These are phyloP conservation scores for Megaceryle maxima DNA, from an alignment of 2,113 vertebrate species.

Conservation along the genomic window DNA sequence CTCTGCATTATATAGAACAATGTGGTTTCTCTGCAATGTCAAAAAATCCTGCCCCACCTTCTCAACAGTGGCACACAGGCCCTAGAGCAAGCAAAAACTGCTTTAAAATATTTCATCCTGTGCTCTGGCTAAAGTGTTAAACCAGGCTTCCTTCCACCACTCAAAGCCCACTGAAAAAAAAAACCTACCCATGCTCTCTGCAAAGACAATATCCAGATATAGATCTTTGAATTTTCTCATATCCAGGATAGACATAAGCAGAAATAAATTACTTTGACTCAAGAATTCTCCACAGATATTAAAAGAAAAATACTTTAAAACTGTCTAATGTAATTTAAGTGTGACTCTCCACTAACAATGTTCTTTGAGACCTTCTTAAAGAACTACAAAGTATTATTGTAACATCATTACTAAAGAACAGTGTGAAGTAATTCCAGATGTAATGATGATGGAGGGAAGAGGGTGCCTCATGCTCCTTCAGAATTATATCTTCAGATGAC, in stretches of 20 bases:
- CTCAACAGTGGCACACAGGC: not conserved
- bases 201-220: not conserved
- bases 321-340: not conserved
- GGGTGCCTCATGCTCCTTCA: not conserved
- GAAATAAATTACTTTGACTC: not conserved
- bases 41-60: not conserved
- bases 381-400: not conserved
- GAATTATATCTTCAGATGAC: not conserved
- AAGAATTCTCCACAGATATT: not conserved
- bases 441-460: not conserved
- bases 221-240: not conserved
- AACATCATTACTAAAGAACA: not conserved
- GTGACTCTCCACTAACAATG: not conserved
- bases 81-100: not conserved
- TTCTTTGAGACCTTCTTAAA: not conserved
- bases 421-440: constrained; percentile 37
- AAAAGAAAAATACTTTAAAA: not conserved
- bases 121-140: not conserved
- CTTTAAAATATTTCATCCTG: not conserved
- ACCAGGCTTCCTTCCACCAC: constrained; percentile 12
- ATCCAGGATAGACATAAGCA: not conserved
- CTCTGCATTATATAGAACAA: not conserved
- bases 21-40: not conserved
- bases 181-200: not conserved
- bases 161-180: not conserved